Evolutionary conservation across 2,797 vertebrate species (phyloP).

Genomic region (Anguilla pacifica): DNA sequence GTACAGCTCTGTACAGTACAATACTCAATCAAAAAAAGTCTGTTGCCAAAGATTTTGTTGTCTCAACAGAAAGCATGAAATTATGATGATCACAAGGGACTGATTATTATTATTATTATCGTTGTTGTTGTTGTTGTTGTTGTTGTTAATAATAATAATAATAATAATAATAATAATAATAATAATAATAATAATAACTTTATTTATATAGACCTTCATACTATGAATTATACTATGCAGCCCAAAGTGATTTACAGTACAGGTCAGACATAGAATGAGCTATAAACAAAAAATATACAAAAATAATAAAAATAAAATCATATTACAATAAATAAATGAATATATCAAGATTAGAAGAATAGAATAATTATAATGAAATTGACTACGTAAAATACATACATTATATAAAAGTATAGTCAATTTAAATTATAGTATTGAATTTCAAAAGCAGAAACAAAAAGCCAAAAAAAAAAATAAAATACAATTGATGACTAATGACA

Average conservation of each 20-base stretch:
- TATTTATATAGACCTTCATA: too few species aligned
- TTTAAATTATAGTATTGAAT: not conserved
- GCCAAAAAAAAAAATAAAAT: not conserved
- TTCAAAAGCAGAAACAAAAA: not conserved
- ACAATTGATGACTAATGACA: not conserved
- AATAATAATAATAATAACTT: too few species aligned
- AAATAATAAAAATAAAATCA: not conserved
- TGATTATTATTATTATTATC: not conserved
- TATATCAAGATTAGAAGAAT: too few species aligned
- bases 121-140: too few species aligned
- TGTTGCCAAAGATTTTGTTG: slow-evolving; percentile 7
- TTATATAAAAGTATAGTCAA: not conserved
- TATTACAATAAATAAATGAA: too few species aligned
- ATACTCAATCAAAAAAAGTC: not conserved
- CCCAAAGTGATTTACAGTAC: too few species aligned
- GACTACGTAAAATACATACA: not conserved
- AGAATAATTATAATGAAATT: not conserved
- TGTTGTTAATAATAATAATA: not conserved
- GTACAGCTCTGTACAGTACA: not conserved
- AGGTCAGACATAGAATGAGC: too few species aligned
- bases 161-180: too few species aligned
- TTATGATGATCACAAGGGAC: not conserved
- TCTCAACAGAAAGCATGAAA: not conserved
- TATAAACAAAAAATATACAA: too few species aligned
- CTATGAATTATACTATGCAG: too few species aligned